Evolutionary conservation across 2,113 vertebrate genomes (phyloP), one percentile per base, ranked within the genome.

Genomic region (Climacteris rufus): DNA sequence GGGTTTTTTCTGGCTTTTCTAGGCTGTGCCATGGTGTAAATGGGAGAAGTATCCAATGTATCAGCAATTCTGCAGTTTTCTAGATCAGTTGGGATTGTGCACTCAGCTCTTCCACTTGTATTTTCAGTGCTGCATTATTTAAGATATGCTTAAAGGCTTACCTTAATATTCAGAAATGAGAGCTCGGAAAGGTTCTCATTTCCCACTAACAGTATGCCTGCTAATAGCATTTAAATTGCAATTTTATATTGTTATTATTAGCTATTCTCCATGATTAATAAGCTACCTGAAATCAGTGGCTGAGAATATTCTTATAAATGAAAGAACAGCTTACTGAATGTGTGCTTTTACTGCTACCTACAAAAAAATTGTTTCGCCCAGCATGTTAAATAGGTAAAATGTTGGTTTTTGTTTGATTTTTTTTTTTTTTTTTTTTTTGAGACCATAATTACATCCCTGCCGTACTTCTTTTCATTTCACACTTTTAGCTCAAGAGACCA

Each of bases 211-310:
- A 18, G 28, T n/a, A 24, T 61, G 44, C 33, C 50, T 77, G 35
- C 39, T 74, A 65, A 93, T 65, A 69, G 39, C 64, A 53, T 93
- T 95, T 83, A 76, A 83, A 85, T 90, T 68, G 42, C 45, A 61
- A 8, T 72, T 68, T 53, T 49, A 15, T 40, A 17, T 44, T 42
- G 52, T 63, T 92, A 30, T 69, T 93, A 39, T 52, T 71, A 82
- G 53, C 78, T 79, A 1, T 76, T 84, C 47, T 61, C 39, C 33
- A 8, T 60, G 40, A 91, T 93, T 83, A 85, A 64, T 70, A 59
- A 82, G 33, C 23, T 35, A 2, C 33, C 27, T 82, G 69, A 59
- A 79, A 70, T 60, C 31, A 10, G 39, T 18, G n/a, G 33, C 11
- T 59, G 10, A 44, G 88, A 57, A 40, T 9, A 28, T 28, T 56